Base-by-base conservation (phyloP, 2,888 invertebrate species). In the Aspidapion aeneum region DNA sequence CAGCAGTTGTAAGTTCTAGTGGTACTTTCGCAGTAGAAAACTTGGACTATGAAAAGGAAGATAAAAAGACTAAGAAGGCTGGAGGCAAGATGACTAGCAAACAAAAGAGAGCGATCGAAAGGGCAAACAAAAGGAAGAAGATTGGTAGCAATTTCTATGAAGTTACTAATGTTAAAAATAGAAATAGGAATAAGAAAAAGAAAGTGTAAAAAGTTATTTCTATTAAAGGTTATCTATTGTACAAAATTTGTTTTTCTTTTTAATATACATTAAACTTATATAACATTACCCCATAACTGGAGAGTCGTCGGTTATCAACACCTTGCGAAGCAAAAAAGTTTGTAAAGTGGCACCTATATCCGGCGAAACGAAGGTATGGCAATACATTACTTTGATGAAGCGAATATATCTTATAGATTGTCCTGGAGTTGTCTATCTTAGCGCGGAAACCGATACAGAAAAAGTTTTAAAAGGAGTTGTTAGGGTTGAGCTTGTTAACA, bases 291-390 rank as follows among this genome's bases (percentile, higher is more conserved):
- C 99, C 1, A 99, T 99, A 82, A 95, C 95, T 2, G 99, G 99
- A 0, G 99, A 99, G 81, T 98, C 97, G 66, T 98, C 98, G 0
- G 90, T 99, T 3, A 98, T 99, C 68, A 99, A 99, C 79, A 95
- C 99, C 0, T 82, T 99, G 62, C 86, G 95, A 61, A 91, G 93
- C 9, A 97, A 98, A 75, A 98, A 99, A 81, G 99, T 99, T 0
- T 99, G 99, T 79, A 99, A 97, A 79, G 97, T 92, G 0, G 99
- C 99, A 2, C 99, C 99, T 0, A 95, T 99, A 74, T 98, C 99
- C 63, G 99, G 99, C 2, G 94, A 95, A 81, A 95, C 94, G 0
- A 95, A 95, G 83, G 97, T 98, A 1, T 99, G 99, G 99, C 99
- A 99, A 79, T 99, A 99, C 77, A 96, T 99, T 52, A 98, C 98